phyloP scores from a whole-genome alignment of 1,140 invertebrate genomes.

The Chlorops oryzae region DNA sequence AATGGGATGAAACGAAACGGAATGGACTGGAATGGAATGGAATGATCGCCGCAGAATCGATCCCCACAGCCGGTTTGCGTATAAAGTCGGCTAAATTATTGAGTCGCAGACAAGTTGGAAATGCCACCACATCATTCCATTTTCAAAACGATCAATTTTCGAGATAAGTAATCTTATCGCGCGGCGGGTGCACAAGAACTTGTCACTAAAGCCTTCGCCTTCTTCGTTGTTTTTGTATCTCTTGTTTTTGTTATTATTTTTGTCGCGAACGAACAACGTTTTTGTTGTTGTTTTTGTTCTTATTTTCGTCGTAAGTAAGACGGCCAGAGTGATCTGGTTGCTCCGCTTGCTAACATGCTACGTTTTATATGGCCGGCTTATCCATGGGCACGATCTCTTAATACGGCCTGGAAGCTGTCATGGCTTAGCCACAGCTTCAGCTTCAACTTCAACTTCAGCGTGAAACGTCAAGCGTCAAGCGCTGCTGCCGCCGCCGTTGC shows the following conservation, averaged over 20 bases:
- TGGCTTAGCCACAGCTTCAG: background rate
- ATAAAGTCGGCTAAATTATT: too few relatives aligned
- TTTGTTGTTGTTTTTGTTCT: background rate
- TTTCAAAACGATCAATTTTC: slow-evolving; percentile 46
- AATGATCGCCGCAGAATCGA: too few relatives aligned
- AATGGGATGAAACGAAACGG: too few relatives aligned
- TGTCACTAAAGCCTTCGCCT: slow-evolving; percentile 8
- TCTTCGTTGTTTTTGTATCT: background rate
- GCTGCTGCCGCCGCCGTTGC: background rate
- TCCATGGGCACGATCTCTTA: too few relatives aligned
- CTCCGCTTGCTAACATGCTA: too few relatives aligned
- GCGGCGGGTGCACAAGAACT: slow-evolving; percentile 16
- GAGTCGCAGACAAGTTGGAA: slow-evolving; percentile 47
- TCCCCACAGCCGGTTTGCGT: too few relatives aligned
- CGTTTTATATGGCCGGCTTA: too few relatives aligned
- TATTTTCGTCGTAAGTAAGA: background rate
- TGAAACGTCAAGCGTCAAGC: background rate
- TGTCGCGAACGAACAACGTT: too few relatives aligned
- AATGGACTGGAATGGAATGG: too few relatives aligned
- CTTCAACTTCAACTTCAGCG: background rate
- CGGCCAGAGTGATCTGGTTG: background rate
- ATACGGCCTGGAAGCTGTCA: too few relatives aligned
- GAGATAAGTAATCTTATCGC: slow-evolving; percentile 34
- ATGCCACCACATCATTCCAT: slow-evolving; percentile 48
- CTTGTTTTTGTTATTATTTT: background rate